Evolutionary conservation across 2,797 vertebrate species (phyloP).

Genomic region (Helicolenus hilgendorfi): DNA sequence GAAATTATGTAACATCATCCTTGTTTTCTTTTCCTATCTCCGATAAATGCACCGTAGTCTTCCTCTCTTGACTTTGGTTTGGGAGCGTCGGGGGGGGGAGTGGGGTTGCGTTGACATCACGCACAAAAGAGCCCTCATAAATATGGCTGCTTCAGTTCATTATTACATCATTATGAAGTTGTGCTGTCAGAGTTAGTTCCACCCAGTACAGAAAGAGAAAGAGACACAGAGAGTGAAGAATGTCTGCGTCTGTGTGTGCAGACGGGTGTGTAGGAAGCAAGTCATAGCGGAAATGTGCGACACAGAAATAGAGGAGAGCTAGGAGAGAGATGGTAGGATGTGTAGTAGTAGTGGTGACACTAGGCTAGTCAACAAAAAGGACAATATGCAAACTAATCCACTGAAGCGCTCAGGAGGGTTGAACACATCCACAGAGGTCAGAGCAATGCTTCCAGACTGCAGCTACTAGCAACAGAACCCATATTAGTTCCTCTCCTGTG

Average conservation of each 20-base stretch:
- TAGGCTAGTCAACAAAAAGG: not conserved
- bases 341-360: conserved; percentile 26
- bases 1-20: conserved; percentile 53
- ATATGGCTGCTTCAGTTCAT: conserved; percentile 29
- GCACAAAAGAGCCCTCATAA: conserved; percentile 17
- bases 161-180: conserved; percentile 21
- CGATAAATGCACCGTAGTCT: conserved; percentile 13
- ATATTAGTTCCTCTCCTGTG: conserved; percentile 21
- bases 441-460: conserved; percentile 8
- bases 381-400: conserved; percentile 48
- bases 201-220: conserved; percentile 6
- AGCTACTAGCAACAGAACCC: not conserved
- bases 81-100: not conserved
- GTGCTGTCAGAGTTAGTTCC: conserved; percentile 8
- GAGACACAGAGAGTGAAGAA: conserved; percentile 1
- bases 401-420: conserved; percentile 24
- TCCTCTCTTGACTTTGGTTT: conserved; percentile 32
- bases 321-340: not conserved
- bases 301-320: not conserved
- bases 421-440: conserved; percentile 45
- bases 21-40: conserved; percentile 50
- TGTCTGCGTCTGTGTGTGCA: not conserved
- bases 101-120: not conserved
- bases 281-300: not conserved
- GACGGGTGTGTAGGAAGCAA: not conserved